phyloP scores from a whole-genome alignment of 2,888 invertebrate species.

The Nemapogon koenigi region DNA sequence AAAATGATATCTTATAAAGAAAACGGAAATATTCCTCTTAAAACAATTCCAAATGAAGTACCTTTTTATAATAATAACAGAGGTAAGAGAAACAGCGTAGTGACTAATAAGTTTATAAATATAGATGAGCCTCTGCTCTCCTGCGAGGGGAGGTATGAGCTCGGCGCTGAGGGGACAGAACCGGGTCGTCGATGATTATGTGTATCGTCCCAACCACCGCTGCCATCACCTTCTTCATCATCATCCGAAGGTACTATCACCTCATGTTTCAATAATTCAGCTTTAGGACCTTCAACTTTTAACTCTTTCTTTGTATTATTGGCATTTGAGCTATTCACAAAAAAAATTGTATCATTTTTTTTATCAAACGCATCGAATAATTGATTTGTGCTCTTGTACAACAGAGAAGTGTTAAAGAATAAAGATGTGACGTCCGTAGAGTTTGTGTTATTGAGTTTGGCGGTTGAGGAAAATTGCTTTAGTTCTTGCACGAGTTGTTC shows the following conservation, averaged over 20 bases:
- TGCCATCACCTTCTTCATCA: conserved; percentile 54
- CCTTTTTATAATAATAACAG: too few species aligned
- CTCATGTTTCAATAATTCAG: conserved; percentile 42
- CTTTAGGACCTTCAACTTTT: conserved; percentile 24
- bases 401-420: background rate
- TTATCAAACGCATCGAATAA: conserved; percentile 2
- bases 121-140: conserved; percentile 30
- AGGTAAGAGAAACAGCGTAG: conserved; percentile 18
- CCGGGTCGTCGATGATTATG: conserved; percentile 21
- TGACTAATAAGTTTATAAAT: conserved; percentile 18
- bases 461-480: conserved; percentile 28
- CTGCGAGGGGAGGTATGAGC: conserved; percentile 42
- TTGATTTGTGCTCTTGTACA: conserved; percentile 3
- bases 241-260: conserved; percentile 40
- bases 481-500: conserved; percentile 30
- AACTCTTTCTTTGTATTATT: background rate
- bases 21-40: too few species aligned
- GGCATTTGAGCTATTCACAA: background rate
- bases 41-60: too few species aligned
- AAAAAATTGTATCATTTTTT: conserved; percentile 1
- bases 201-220: conserved; percentile 41
- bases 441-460: conserved; percentile 23
- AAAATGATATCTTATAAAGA: too few species aligned
- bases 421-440: conserved; percentile 21
- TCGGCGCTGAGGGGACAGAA: conserved; percentile 48